phyloP scores from a whole-genome alignment of 2,113 vertebrate genomes.

The Lophius piscatorius region DNA sequence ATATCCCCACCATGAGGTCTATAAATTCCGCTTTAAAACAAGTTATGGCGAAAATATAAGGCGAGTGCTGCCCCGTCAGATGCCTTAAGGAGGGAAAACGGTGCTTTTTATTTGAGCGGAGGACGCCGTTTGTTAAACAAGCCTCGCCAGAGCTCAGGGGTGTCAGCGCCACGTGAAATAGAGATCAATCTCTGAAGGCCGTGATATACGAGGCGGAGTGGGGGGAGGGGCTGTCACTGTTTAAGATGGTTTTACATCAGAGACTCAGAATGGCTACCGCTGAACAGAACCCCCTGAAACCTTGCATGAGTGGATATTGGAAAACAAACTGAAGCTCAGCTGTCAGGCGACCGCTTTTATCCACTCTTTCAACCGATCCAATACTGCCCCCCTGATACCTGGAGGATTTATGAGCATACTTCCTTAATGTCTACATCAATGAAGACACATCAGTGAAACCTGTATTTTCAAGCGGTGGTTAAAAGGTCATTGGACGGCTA shows the following conservation, averaged over 20 bases:
- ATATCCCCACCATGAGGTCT: slow-evolving; percentile 68
- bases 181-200: slow-evolving; percentile 66
- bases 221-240: slow-evolving; percentile 45
- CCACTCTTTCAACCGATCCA: background rate
- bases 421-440: slow-evolving; percentile 7
- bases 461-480: slow-evolving; percentile 7
- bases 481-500: slow-evolving; percentile 6
- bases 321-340: slow-evolving; percentile 20
- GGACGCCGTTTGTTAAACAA: slow-evolving; percentile 74
- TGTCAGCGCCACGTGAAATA: slow-evolving; percentile 52
- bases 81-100: slow-evolving; percentile 32
- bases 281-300: slow-evolving; percentile 14
- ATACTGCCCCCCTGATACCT: background rate
- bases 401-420: slow-evolving; percentile 1
- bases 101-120: slow-evolving; percentile 69
- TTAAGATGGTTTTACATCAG: slow-evolving; percentile 43
- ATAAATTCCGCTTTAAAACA: slow-evolving; percentile 76
- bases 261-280: slow-evolving; percentile 17
- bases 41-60: slow-evolving; percentile 70
- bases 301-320: background rate
- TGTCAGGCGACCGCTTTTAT: slow-evolving; percentile 13
- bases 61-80: slow-evolving; percentile 41
- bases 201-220: slow-evolving; percentile 54
- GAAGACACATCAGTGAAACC: background rate
- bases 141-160: slow-evolving; percentile 47